Conservation (phyloP, 2,113 vertebrate species). For the Pangasianodon gigas region DNA sequence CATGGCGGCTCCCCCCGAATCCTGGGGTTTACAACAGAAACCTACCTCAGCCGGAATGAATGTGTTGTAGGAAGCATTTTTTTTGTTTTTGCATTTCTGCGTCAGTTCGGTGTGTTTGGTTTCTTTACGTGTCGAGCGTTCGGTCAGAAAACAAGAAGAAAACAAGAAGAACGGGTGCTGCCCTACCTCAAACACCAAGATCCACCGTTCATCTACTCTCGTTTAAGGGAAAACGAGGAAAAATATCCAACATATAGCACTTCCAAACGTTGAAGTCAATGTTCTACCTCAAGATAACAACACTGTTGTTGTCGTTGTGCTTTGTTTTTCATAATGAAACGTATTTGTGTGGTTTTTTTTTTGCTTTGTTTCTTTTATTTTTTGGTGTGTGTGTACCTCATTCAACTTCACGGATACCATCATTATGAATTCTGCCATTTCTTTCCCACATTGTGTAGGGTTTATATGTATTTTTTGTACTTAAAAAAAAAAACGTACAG, state of each 20-base stretch:
- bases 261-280: slow-evolving; percentile 93
- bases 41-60: slow-evolving; percentile 99
- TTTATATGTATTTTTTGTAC: slow-evolving; percentile 40
- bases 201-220: slow-evolving; percentile 68
- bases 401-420: slow-evolving; percentile 65
- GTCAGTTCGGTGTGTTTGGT: slow-evolving; percentile 75
- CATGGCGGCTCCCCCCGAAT: slow-evolving; percentile 70
- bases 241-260: slow-evolving; percentile 82
- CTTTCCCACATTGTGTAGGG: slow-evolving; percentile 45
- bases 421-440: slow-evolving; percentile 61
- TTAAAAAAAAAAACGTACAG: neutral
- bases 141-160: slow-evolving; percentile 64
- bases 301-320: slow-evolving; percentile 72
- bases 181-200: slow-evolving; percentile 92
- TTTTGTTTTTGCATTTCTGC: slow-evolving; percentile 61
- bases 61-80: slow-evolving; percentile 83
- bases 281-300: slow-evolving; percentile 93
- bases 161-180: slow-evolving; percentile 70
- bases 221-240: slow-evolving; percentile 51
- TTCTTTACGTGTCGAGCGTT: slow-evolving; percentile 70
- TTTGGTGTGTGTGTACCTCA: slow-evolving; percentile 69
- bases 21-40: slow-evolving; percentile 78
- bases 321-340: slow-evolving; percentile 71
- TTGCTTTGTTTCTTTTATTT: neutral
- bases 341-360: slow-evolving; percentile 56